Conservation (phyloP, 2,797 vertebrate species). For the Menidia menidia region DNA sequence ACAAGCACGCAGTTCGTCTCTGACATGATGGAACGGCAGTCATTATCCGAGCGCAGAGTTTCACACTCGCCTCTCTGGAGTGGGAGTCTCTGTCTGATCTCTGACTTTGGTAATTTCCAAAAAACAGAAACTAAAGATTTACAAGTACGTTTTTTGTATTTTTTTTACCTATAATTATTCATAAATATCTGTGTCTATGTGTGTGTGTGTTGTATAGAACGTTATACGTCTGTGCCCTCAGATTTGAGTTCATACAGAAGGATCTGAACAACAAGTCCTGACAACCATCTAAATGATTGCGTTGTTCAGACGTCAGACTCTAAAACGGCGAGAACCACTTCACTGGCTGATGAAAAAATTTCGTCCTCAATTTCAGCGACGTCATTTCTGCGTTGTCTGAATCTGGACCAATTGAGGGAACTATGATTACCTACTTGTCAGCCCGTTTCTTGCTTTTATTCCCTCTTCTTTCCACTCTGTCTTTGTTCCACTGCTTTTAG, state of each 20-base stretch:
- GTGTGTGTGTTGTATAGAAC: too few relatives aligned
- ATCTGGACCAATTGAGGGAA: not conserved
- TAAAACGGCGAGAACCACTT: not conserved
- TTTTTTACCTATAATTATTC: too few relatives aligned
- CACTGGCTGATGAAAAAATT: not conserved
- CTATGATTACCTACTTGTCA: not conserved
- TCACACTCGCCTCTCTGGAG: not conserved
- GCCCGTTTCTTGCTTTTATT: not conserved
- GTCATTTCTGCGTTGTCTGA: conserved; percentile 5
- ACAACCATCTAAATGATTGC: not conserved
- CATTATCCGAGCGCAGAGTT: not conserved
- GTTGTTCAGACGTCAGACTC: not conserved
- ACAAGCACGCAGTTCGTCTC: not conserved
- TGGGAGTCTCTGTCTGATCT: not conserved
- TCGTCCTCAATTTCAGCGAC: not conserved
- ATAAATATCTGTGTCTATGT: too few relatives aligned
- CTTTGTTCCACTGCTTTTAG: not conserved
- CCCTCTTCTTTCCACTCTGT: not conserved
- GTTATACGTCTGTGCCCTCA: too few relatives aligned
- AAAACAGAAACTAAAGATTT: not conserved
- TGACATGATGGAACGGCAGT: conserved; percentile 6
- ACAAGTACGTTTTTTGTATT: not conserved
- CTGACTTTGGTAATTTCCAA: not conserved
- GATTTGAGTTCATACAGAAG: not conserved
- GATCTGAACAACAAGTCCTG: not conserved